Percentiles rank a stretch among this genome's conserved stretches.
Conservation (phyloP, 1,140 invertebrate genomes). For the Lordiphosa clarofinis region DNA sequence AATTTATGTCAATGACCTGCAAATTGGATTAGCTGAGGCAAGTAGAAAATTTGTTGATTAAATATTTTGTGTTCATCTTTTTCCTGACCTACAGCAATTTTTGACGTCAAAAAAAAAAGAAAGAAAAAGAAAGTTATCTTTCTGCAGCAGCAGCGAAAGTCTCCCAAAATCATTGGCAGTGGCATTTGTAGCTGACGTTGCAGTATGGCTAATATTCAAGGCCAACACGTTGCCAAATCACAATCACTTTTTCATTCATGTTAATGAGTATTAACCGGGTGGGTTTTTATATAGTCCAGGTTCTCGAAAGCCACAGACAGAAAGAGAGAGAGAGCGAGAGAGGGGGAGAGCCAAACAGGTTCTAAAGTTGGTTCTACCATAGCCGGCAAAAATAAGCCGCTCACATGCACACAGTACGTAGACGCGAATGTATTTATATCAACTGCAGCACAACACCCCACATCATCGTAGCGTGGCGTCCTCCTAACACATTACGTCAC, state of each 20-base stretch:
- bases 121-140: no score
- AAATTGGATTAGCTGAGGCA: no score
- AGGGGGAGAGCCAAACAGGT: not conserved
- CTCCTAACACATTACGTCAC: slow-evolving; percentile 68
- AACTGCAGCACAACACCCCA: slow-evolving; percentile 5
- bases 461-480: slow-evolving; percentile 61
- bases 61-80: no score
- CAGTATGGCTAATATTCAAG: slow-evolving; percentile 24
- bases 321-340: slow-evolving; percentile 2
- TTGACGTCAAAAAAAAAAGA: no score
- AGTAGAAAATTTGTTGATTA: no score
- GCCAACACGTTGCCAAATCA: slow-evolving; percentile 29
- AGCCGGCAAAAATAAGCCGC: slow-evolving; percentile 8
- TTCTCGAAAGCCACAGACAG: slow-evolving; percentile 2
- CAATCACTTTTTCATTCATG: slow-evolving; percentile 63
- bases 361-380: not conserved
- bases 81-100: no score
- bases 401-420: slow-evolving; percentile 9
- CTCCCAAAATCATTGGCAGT: no score
- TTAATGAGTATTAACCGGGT: slow-evolving; percentile 31
- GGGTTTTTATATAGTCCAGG: slow-evolving; percentile 2
- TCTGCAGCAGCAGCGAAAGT: no score
- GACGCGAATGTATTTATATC: not conserved
- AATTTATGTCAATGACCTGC: no score
- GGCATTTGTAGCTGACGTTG: no score